A percentile compares a stretch with the other conserved stretches of the same genome.
Evolutionary conservation across 2,113 vertebrate species (phyloP).

Genomic region (Pipra filicauda): DNA sequence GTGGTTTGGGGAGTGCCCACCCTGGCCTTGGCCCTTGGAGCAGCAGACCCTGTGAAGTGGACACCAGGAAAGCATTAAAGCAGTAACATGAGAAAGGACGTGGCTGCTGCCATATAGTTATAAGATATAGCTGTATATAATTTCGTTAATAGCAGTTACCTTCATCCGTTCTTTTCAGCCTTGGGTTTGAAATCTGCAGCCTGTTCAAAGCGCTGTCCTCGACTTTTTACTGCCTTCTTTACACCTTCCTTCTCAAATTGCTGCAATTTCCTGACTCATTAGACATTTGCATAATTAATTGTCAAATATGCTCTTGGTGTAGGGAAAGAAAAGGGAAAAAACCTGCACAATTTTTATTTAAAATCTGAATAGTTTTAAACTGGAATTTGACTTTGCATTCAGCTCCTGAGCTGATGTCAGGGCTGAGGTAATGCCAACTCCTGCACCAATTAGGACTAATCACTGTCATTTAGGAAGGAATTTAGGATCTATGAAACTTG

Average conservation of each 20-base stretch:
- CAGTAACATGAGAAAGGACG: neutral
- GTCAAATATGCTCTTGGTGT: neutral
- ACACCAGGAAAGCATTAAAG: neutral
- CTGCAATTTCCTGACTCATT: neutral
- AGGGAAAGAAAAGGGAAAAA: neutral
- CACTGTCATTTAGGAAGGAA: neutral
- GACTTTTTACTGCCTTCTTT: neutral
- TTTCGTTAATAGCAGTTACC: neutral
- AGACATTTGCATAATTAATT: neutral
- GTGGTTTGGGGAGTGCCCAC: neutral
- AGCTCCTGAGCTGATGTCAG: neutral
- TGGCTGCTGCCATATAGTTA: neutral
- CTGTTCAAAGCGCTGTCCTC: neutral
- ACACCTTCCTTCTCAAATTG: neutral
- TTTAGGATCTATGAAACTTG: neutral
- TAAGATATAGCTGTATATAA: rapidly evolving
- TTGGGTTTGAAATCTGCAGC: neutral
- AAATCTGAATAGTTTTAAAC: neutral
- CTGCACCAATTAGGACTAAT: neutral
- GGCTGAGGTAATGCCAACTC: neutral
- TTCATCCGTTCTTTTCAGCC: neutral
- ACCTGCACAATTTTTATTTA: neutral
- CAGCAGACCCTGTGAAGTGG: too few relatives aligned
- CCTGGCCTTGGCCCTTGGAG: neutral
- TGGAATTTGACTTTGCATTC: neutral